Conservation (phyloP, 2,797 vertebrate species). For the Chrysolophus pictus region DNA sequence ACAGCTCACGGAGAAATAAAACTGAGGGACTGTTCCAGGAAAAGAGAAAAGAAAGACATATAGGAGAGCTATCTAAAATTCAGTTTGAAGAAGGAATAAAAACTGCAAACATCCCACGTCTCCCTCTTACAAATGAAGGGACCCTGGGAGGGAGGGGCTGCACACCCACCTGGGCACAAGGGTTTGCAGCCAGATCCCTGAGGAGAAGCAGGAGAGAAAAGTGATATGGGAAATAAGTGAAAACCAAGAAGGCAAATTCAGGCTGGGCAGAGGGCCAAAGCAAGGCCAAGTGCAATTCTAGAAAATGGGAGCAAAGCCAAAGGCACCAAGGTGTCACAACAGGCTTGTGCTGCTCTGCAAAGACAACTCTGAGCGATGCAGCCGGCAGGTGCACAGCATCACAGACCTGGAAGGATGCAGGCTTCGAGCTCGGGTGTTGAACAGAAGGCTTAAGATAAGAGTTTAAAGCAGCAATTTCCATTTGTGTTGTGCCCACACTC, state of each 20-base stretch:
- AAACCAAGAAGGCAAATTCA: constrained; percentile 59
- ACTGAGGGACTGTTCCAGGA: neutral
- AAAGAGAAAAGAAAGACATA: neutral
- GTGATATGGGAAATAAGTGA: constrained; percentile 51
- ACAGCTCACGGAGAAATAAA: neutral
- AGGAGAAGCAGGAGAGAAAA: constrained; percentile 43
- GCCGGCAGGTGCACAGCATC: constrained; percentile 26
- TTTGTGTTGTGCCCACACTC: neutral
- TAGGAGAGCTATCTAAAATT: neutral
- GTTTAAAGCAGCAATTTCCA: neutral
- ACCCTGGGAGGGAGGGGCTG: neutral
- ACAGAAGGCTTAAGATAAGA: neutral
- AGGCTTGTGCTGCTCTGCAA: neutral
- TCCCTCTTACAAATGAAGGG: neutral
- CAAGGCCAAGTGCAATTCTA: constrained; percentile 68
- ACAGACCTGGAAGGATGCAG: neutral
- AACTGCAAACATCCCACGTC: neutral
- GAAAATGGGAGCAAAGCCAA: constrained; percentile 27
- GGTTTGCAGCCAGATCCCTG: neutral
- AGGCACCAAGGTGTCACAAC: constrained; percentile 48
- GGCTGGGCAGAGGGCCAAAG: constrained; percentile 62
- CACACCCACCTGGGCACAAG: constrained; percentile 13
- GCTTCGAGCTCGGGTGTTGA: neutral
- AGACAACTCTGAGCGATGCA: neutral
- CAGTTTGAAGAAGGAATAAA: neutral